Evolutionary conservation across 2,797 vertebrate species (phyloP).

Genomic region (Oryzias sinensis): DNA sequence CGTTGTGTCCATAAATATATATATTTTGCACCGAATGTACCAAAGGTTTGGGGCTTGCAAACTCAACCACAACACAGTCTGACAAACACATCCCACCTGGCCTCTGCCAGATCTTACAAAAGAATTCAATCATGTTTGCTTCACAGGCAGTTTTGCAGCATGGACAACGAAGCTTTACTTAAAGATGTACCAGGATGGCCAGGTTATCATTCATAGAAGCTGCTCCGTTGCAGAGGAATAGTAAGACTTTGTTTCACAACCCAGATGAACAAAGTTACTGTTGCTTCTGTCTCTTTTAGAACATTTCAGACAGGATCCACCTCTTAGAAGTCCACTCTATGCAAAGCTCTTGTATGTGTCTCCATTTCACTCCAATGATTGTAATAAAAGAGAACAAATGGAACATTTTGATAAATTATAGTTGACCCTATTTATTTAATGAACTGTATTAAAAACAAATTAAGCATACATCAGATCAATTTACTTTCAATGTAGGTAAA

Average conservation of each 20-base stretch:
- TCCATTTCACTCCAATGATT: conserved; percentile 77
- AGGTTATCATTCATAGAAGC: conserved; percentile 41
- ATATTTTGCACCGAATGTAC: conserved; percentile 96
- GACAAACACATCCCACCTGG: conserved; percentile 45
- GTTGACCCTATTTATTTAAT: conserved; percentile 29
- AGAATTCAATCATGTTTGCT: conserved; percentile 38
- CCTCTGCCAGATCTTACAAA: conserved; percentile 34
- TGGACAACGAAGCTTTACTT: conserved; percentile 37
- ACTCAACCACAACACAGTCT: conserved; percentile 63
- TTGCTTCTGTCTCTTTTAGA: conserved; percentile 37
- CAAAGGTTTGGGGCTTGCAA: conserved; percentile 82
- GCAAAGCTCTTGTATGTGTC: conserved; percentile 77
- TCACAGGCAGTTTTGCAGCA: conserved; percentile 42
- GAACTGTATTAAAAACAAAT: not conserved
- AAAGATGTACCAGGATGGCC: conserved; percentile 29
- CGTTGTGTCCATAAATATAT: conserved; percentile 79
- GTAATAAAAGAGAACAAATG: conserved; percentile 78
- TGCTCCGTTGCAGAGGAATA: conserved; percentile 43
- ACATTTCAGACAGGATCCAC: conserved; percentile 60
- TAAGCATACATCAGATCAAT: not conserved
- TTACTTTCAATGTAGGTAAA: too few relatives aligned
- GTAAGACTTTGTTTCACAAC: conserved; percentile 34
- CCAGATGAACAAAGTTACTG: conserved; percentile 31
- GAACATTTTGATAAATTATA: conserved; percentile 58
- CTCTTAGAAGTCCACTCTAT: conserved; percentile 78